These are phyloP conservation scores for Bombus ignitus DNA, from an alignment of 1,140 invertebrate genomes.

Conservation along the genomic window DNA sequence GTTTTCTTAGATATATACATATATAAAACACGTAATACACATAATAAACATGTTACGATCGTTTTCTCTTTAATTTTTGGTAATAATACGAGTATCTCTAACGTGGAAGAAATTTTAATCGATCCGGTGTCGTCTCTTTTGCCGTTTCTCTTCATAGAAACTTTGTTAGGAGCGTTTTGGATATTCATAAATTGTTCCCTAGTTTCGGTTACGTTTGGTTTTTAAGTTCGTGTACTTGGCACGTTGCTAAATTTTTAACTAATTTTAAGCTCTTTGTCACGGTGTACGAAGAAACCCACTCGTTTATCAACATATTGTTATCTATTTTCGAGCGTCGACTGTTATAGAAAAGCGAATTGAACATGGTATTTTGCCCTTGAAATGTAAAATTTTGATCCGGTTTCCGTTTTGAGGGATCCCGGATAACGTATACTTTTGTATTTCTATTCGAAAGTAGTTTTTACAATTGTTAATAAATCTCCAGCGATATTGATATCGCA, in stretches of 20 bases:
- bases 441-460: neutral
- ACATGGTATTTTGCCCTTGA: too few species aligned
- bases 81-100: neutral
- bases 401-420: too few species aligned
- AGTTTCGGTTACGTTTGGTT: neutral
- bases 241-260: neutral
- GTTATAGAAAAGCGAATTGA: neutral
- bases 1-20: too few species aligned
- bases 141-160: too few species aligned
- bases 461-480: neutral
- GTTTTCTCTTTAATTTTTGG: neutral
- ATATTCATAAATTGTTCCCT: neutral
- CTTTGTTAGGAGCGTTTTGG: neutral
- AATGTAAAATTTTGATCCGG: too few species aligned
- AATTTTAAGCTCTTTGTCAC: neutral
- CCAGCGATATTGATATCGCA: neutral
- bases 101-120: neutral
- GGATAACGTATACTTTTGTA: neutral
- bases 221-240: too few species aligned
- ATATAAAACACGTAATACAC: too few species aligned
- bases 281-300: neutral
- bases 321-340: neutral
- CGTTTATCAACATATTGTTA: neutral
- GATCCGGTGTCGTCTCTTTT: too few species aligned
- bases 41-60: too few species aligned